Evolutionary conservation across 2,797 vertebrate species (phyloP).

Genomic region (Bryconaethiops microstoma): DNA sequence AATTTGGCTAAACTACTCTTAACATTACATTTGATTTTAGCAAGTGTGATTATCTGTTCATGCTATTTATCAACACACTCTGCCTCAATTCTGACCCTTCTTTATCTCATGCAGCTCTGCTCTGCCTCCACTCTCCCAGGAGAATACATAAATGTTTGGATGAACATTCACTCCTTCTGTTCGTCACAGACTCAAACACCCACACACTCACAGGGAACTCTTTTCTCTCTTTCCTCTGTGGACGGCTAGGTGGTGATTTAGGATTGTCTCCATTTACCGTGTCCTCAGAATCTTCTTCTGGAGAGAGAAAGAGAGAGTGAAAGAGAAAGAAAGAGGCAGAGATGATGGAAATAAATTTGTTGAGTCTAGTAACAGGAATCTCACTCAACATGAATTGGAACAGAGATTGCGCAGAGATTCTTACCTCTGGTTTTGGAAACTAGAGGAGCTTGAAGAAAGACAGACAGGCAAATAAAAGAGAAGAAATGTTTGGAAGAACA

Average conservation of each 20-base stretch:
- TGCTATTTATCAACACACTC: neutral
- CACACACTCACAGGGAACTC: conserved; percentile 89
- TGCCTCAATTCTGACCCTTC: too few relatives aligned
- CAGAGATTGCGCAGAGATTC: neutral
- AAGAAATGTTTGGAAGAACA: conserved; percentile 31
- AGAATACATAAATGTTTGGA: neutral
- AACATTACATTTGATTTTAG: neutral
- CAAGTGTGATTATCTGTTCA: neutral
- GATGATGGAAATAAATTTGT: neutral
- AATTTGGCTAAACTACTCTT: neutral
- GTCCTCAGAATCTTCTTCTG: conserved; percentile 85
- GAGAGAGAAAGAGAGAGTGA: neutral
- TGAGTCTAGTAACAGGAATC: neutral
- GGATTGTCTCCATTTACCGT: conserved; percentile 79
- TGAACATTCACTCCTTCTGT: neutral
- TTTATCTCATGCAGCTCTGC: neutral
- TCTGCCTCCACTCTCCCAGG: conserved; percentile 6
- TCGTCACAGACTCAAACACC: neutral
- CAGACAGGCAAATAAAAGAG: neutral
- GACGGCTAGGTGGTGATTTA: conserved; percentile 79
- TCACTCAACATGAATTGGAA: neutral
- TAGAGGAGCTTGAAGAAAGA: conserved; percentile 21
- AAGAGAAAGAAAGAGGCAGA: neutral
- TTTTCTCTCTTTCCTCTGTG: conserved; percentile 88
- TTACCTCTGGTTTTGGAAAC: conserved; percentile 9